A percentile compares a stretch with the other conserved stretches of the same genome.
Conservation (phyloP, 2,797 vertebrate species). For the Parambassis ranga region DNA sequence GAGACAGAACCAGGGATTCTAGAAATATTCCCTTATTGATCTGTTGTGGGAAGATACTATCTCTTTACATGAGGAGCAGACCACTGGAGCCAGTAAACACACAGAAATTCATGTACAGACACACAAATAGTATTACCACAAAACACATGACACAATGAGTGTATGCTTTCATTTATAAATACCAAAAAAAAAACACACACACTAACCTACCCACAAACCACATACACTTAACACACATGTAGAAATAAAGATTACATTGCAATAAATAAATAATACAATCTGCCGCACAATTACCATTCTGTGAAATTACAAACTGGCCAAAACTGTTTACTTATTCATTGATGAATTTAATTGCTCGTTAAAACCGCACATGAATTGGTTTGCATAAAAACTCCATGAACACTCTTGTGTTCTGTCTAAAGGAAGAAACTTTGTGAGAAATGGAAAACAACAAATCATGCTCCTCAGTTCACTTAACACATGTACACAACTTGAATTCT, state of each 20-base stretch:
- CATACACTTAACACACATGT: constrained; percentile 7
- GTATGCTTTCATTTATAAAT: constrained; percentile 28
- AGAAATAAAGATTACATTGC: constrained; percentile 39
- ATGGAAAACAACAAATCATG: constrained; percentile 6
- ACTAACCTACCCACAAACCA: constrained; percentile 3
- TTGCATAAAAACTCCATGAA: constrained; percentile 53
- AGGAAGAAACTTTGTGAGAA: constrained; percentile 38
- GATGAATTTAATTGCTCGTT: constrained; percentile 69
- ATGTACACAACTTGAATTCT: constrained; percentile 42
- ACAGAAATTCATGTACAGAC: constrained; percentile 22
- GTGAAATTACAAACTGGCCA: constrained; percentile 39
- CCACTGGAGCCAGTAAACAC: constrained; percentile 66
- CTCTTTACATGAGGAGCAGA: constrained; percentile 73
- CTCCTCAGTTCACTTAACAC: constrained; percentile 35
- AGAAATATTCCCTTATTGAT: constrained; percentile 76
- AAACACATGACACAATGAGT: constrained; percentile 44
- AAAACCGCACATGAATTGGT: constrained; percentile 61
- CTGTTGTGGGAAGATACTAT: constrained; percentile 77
- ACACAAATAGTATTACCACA: constrained; percentile 37
- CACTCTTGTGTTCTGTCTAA: constrained; percentile 53
- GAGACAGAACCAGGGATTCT: constrained; percentile 60
- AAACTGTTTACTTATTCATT: constrained; percentile 62
- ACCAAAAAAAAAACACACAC: constrained; percentile 38
- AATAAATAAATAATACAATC: constrained; percentile 35
- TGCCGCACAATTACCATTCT: constrained; percentile 42